phyloP scores from a whole-genome alignment of 2,797 vertebrate species.

The Rhinella marina region DNA sequence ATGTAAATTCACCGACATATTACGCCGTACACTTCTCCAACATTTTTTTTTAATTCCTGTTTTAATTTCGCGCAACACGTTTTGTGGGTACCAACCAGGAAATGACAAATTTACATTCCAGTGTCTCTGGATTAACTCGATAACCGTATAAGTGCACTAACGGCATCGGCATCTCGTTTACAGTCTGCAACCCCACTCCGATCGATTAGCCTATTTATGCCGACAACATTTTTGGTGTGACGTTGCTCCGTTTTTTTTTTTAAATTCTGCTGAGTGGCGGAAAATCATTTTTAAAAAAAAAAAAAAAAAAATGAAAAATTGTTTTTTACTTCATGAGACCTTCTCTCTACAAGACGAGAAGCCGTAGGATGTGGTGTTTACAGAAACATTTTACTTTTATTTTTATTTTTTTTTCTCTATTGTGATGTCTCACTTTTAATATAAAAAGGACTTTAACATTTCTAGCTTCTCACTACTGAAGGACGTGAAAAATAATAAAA shows the following conservation, averaged over 20 bases:
- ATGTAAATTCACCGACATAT: constrained; percentile 16
- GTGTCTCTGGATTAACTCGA: not conserved
- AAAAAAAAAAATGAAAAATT: not conserved
- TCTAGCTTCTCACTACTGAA: constrained; percentile 58
- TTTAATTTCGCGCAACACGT: not conserved
- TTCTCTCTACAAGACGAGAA: not conserved
- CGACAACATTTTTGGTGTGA: constrained; percentile 6
- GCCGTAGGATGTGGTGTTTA: not conserved
- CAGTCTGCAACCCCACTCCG: not conserved
- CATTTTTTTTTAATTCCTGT: not conserved
- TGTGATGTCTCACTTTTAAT: constrained; percentile 46
- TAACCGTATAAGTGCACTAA: constrained; percentile 38
- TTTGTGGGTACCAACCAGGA: constrained; percentile 18
- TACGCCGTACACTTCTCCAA: not conserved
- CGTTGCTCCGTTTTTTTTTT: not conserved
- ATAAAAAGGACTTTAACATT: constrained; percentile 45
- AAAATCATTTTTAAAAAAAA: not conserved
- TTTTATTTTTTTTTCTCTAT: not conserved
- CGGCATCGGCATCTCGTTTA: constrained; percentile 34
- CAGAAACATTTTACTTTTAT: constrained; percentile 15
- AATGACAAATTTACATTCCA: constrained; percentile 50
- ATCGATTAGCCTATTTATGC: constrained; percentile 23
- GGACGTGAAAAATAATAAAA: constrained; percentile 29
- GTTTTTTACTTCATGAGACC: not conserved
- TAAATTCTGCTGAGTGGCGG: not conserved